A percentile compares a stretch with the other conserved stretches of the same genome.
phyloP scores from a whole-genome alignment of 2,797 vertebrate genomes.

The Micropoecilia bifurca region DNA sequence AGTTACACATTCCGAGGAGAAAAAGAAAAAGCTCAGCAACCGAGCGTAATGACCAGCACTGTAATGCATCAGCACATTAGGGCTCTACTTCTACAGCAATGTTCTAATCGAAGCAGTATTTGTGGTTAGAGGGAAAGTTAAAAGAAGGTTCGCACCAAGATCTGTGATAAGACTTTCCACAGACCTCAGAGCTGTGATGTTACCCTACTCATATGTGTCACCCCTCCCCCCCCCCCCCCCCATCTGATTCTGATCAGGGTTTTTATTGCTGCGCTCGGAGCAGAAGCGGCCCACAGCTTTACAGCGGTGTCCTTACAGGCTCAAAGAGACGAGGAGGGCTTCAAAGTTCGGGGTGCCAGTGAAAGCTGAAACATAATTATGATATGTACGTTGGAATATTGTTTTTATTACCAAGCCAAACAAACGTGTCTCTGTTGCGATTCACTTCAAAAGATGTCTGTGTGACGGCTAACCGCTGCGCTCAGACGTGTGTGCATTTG shows the following conservation, averaged over 20 bases:
- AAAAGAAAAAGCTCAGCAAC: conserved; percentile 16
- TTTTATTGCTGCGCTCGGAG: conserved; percentile 55
- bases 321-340: not conserved
- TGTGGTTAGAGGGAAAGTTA: conserved; percentile 64
- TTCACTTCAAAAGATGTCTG: conserved; percentile 79
- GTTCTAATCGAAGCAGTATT: conserved; percentile 48
- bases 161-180: conserved; percentile 73
- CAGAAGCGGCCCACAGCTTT: conserved; percentile 54
- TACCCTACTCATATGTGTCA: conserved; percentile 53
- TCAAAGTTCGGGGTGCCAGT: conserved; percentile 38
- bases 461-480: conserved; percentile 71
- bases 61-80: conserved; percentile 25
- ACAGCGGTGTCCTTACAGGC: conserved; percentile 52
- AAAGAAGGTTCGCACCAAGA: conserved; percentile 51
- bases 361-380: conserved; percentile 78
- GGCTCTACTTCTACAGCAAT: conserved; percentile 27
- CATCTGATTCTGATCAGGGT: conserved; percentile 79
- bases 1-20: not conserved
- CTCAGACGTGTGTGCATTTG: conserved; percentile 53
- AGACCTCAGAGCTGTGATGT: conserved; percentile 67
- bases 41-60: not conserved
- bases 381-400: conserved; percentile 80
- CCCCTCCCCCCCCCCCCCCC: not conserved
- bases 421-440: conserved; percentile 73
- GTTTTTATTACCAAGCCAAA: conserved; percentile 86